Base-by-base conservation (phyloP, 2,888 invertebrate genomes). In the Heliconius aoede region DNA sequence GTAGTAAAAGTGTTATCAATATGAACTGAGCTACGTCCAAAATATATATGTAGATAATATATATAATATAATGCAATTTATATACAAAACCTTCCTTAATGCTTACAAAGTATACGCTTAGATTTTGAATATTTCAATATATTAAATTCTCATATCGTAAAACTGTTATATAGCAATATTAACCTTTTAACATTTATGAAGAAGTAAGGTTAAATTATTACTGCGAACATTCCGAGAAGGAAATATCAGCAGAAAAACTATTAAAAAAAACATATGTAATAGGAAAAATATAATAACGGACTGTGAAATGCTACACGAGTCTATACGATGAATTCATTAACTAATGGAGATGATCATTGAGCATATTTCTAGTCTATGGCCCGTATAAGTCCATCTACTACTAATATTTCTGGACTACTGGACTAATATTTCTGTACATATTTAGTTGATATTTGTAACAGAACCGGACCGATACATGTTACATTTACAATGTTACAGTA, bases 241-340 rank as follows among this genome's bases (percentile, higher is more conserved):
- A 65, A 64, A 64, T 4, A 64, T 1, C n/a, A 62, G 21, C 4
- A 32, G 21, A 32, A 32, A 64, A n/a, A 13, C n/a, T 11, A 36
- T n/a, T 9, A n/a, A 36, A 64, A n/a, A 55, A 64, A n/a, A 55
- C 55, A 55, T n/a, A n/a, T 65, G 24, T 36, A 65, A 36, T 65
- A n/a, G 65, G 65, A 40, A 40, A 65, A 65, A 65, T 65, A 65
- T 36, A 65, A 65, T 65, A 65, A 65, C 36, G 13, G 36, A 24
- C 7, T 24, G 32, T 36, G 36, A 65, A 65, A 36, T 65, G 24
- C 65, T 8, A 65, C 65, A 36, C 24, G 65, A 65, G 26, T 26
- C 24, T 60, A 26, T 60, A 60, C 60, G 5, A 60, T 60, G 24
- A 26, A 24, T 11, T 24, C 36, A 65, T 36, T 65, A 65, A 36